Evolutionary conservation across 2,797 vertebrate genomes (phyloP), one percentile per base, ranked within the genome.

Genomic region (Neosilurus hyrtlii): DNA sequence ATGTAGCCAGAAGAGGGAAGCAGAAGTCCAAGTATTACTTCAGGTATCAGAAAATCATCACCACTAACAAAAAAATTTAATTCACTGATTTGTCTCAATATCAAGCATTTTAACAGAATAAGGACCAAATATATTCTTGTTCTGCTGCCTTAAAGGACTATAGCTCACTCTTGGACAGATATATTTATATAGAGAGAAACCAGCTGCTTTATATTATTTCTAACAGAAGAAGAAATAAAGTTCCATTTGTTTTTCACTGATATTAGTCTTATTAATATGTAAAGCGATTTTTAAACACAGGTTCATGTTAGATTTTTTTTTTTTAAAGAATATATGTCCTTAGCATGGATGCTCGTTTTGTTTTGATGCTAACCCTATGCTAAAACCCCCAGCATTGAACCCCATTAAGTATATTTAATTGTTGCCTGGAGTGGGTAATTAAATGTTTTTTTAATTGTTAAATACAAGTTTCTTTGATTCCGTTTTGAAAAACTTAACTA

Each of bases 1-100:
- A 43, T 43, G 71, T 18, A 18, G 15, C 71, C 71, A 73, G 51
- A 2, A 73, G 71, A 73, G 71, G 71, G 71, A 73, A 56, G 52
- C 71, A 73, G 71, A 73, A 73, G n/a, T 15, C 14, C 54, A 11
- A 56, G 9, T 56, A 56, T 71, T 37, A 71, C 43, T 56, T 18
- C 8, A 10, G 71, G 12, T 56, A 24, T 72, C 16, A 30, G 24
- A 30, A 73, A 56, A 3, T 73, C 51, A 18, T 3, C 24, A 43
- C 43, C 43, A 43, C 4, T 9, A 73, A 73, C 11, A 73, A 24
- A 16, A 54, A 16, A 15, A 10, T 18, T 73, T 30, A 54, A 26
- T 56, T 4, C 20, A 20, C 11, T 22, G 66, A 68, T 68, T 68
- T 43, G 66, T 18, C 30, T 65, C 63, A 65, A 4, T 18, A 68